Percentiles rank a stretch among this genome's conserved stretches.
Evolutionary conservation across 2,113 vertebrate species (phyloP).

Genomic region (Ailuropoda melanoleuca): DNA sequence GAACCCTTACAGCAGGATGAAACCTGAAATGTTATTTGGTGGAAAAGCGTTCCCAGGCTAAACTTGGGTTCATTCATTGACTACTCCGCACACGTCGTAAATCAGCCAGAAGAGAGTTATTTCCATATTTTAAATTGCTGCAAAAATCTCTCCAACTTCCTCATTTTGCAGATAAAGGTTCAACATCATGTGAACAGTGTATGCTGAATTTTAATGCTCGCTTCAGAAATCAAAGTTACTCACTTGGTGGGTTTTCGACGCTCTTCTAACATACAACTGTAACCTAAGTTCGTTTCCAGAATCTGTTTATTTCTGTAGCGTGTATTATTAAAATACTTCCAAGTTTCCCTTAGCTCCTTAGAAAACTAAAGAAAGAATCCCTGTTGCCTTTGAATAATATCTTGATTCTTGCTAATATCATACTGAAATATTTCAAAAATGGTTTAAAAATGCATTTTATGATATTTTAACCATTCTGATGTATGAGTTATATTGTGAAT

Average conservation of each 20-base stretch:
- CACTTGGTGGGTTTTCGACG: constrained; percentile 19
- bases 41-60: constrained; percentile 49
- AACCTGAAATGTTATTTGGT: constrained; percentile 48
- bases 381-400: constrained; percentile 1
- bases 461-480: not conserved
- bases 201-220: constrained; percentile 64
- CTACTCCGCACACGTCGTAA: constrained; percentile 61
- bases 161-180: constrained; percentile 75
- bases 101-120: constrained; percentile 67
- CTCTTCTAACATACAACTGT: not conserved
- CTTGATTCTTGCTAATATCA: not conserved
- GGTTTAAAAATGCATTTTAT: constrained; percentile 28
- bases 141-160: constrained; percentile 70
- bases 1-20: not conserved
- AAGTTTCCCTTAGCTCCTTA: constrained; percentile 5
- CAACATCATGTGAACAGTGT: constrained; percentile 49
- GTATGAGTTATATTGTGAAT: not conserved
- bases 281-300: constrained; percentile 31
- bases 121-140: constrained; percentile 78
- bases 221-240: constrained; percentile 17
- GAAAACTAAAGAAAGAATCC: constrained; percentile 30
- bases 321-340: constrained; percentile 37
- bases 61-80: constrained; percentile 46
- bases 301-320: not conserved
- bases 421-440: not conserved